A percentile compares a stretch with the other conserved stretches of the same genome.
Conservation (phyloP, 2,797 vertebrate species). For the Ctenopoma kingsleyae region DNA sequence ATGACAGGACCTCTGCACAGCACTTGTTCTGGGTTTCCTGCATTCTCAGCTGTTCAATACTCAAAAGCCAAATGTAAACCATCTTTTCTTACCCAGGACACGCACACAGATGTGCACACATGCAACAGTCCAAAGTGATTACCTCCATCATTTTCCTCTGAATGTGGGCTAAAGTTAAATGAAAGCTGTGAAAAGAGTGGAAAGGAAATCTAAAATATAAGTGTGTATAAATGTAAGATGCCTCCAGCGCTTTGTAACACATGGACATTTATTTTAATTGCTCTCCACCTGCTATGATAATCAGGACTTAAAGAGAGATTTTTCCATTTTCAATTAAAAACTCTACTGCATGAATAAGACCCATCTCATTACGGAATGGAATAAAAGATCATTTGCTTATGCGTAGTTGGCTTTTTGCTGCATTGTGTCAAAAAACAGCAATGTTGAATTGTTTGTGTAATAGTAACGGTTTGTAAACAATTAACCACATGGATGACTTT, state of each 20-base stretch:
- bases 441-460: neutral
- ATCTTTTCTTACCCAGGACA: conserved; percentile 43
- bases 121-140: conserved; percentile 19
- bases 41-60: conserved; percentile 77
- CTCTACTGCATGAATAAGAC: conserved; percentile 58
- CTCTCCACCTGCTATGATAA: conserved; percentile 81
- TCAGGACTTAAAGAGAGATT: conserved; percentile 80
- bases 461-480: conserved; percentile 1
- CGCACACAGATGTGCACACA: conserved; percentile 23
- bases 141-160: conserved; percentile 34
- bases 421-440: conserved; percentile 22
- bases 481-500: neutral
- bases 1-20: conserved; percentile 53
- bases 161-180: conserved; percentile 68
- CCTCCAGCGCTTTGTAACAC: conserved; percentile 65
- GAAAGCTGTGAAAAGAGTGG: conserved; percentile 40
- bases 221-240: conserved; percentile 42
- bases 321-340: conserved; percentile 85
- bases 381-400: conserved; percentile 43
- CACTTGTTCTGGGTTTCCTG: conserved; percentile 46
- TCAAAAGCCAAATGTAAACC: conserved; percentile 56
- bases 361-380: conserved; percentile 56
- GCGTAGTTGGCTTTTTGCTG: conserved; percentile 5
- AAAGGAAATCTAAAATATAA: conserved; percentile 49
- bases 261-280: conserved; percentile 82